Evolutionary conservation across 2,113 vertebrate genomes (phyloP).

Genomic region (Ellobius talpinus): DNA sequence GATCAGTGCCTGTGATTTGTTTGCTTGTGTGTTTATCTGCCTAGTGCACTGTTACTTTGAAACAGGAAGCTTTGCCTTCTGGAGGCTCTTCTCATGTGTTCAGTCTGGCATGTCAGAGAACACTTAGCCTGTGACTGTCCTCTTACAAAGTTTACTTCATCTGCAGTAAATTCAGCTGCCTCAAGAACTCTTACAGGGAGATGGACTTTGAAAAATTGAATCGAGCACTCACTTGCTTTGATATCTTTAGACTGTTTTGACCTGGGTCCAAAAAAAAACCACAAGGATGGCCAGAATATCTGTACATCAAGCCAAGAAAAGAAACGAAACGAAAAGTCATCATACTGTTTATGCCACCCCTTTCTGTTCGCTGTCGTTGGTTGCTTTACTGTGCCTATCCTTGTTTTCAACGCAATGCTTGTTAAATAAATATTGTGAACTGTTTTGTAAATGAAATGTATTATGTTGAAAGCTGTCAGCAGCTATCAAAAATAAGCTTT

Average conservation of each 20-base stretch:
- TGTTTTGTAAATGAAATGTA: slow-evolving; percentile 86
- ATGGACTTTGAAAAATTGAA: slow-evolving; percentile 71
- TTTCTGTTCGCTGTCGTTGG: slow-evolving; percentile 83
- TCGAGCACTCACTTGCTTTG: slow-evolving; percentile 74
- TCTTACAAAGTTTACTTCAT: slow-evolving; percentile 78
- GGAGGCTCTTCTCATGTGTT: slow-evolving; percentile 78
- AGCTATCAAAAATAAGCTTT: slow-evolving; percentile 80
- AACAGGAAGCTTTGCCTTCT: slow-evolving; percentile 76
- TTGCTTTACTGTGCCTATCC: slow-evolving; percentile 86
- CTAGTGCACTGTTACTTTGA: slow-evolving; percentile 68
- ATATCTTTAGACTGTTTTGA: slow-evolving; percentile 64
- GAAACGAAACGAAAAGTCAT: slow-evolving; percentile 59
- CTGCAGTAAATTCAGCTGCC: slow-evolving; percentile 65
- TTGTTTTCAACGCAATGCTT: slow-evolving; percentile 85
- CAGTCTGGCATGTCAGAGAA: slow-evolving; percentile 78
- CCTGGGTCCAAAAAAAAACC: slow-evolving; percentile 66
- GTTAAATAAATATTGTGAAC: slow-evolving; percentile 85
- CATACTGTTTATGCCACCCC: slow-evolving; percentile 79
- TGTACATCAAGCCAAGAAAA: slow-evolving; percentile 45
- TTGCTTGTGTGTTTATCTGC: slow-evolving; percentile 78
- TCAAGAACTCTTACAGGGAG: slow-evolving; percentile 57
- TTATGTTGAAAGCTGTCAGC: slow-evolving; percentile 85
- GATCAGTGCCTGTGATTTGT: slow-evolving; percentile 81
- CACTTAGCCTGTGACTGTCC: slow-evolving; percentile 72
- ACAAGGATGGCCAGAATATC: slow-evolving; percentile 67